These are phyloP conservation scores for Knipowitschia caucasica DNA, from an alignment of 2,797 vertebrate genomes.

Conservation along the genomic window DNA sequence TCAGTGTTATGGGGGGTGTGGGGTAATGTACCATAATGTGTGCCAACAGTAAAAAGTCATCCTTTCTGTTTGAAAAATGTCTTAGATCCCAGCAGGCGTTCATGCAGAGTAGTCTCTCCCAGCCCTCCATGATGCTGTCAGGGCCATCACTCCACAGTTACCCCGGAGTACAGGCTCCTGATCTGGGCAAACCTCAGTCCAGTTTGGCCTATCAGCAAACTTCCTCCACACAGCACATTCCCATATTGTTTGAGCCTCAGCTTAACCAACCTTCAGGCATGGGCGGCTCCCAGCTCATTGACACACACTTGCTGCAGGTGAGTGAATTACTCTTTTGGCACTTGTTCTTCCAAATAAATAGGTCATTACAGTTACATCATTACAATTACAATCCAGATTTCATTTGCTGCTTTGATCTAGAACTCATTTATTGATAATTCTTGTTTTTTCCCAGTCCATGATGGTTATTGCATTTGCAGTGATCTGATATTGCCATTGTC, in stretches of 20 bases:
- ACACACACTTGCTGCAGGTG: constrained; percentile 96
- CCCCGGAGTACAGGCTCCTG: constrained; percentile 88
- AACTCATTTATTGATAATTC: no score
- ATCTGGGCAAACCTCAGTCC: constrained; percentile 95
- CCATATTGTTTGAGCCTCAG: constrained; percentile 95
- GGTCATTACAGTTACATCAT: no score
- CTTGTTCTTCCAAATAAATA: no score
- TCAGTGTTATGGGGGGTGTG: not conserved
- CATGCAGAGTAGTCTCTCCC: constrained; percentile 94
- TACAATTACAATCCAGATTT: no score
- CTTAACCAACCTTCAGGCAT: constrained; percentile 93
- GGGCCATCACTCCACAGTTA: constrained; percentile 95
- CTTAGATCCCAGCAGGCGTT: constrained; percentile 95
- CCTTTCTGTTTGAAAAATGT: not conserved
- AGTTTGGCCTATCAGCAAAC: constrained; percentile 93
- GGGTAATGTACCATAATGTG: not conserved
- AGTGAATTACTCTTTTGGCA: not conserved
- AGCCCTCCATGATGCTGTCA: constrained; percentile 93
- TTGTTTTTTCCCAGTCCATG: no score
- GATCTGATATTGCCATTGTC: no score
- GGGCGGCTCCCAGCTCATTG: constrained; percentile 93
- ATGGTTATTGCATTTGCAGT: no score
- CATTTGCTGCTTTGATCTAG: no score
- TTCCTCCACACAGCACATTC: constrained; percentile 92
- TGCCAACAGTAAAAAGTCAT: not conserved